Evolutionary conservation across 2,113 vertebrate species (phyloP).

Genomic region (Seriola quinqueradiata): DNA sequence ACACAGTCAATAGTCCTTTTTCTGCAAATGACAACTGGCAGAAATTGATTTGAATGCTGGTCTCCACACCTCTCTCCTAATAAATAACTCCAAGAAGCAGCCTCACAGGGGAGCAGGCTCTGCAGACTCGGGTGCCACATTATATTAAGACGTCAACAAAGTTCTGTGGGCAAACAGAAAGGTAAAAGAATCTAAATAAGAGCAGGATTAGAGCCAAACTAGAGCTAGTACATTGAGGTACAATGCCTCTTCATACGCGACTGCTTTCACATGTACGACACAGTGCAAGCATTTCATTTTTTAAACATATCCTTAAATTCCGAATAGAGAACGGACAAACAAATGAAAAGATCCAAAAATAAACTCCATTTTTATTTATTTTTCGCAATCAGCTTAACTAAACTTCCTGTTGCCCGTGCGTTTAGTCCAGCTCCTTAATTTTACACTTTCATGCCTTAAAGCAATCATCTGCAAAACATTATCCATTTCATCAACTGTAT

Average conservation of each 20-base stretch:
- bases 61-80: conserved; percentile 5
- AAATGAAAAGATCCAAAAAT: not conserved
- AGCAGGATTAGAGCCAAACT: not conserved
- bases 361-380: not conserved
- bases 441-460: conserved; percentile 31
- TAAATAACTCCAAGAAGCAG: conserved; percentile 38
- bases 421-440: conserved; percentile 36
- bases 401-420: conserved; percentile 5
- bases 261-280: not conserved
- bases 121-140: not conserved
- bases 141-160: conserved; percentile 1
- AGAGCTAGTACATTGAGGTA: not conserved
- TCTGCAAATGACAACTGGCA: conserved; percentile 47
- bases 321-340: not conserved
- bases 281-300: not conserved
- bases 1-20: conserved; percentile 44
- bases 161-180: conserved; percentile 17
- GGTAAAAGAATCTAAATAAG: not conserved
- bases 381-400: conserved; percentile 11
- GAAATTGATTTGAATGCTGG: conserved; percentile 41
- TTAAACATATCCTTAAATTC: not conserved
- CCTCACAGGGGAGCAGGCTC: not conserved
- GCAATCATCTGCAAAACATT: conserved; percentile 28
- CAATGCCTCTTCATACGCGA: not conserved
- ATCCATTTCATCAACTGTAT: conserved; percentile 23